These are phyloP conservation scores for Euwallacea fornicatus DNA, from an alignment of 1,140 invertebrate genomes.

Conservation along the genomic window DNA sequence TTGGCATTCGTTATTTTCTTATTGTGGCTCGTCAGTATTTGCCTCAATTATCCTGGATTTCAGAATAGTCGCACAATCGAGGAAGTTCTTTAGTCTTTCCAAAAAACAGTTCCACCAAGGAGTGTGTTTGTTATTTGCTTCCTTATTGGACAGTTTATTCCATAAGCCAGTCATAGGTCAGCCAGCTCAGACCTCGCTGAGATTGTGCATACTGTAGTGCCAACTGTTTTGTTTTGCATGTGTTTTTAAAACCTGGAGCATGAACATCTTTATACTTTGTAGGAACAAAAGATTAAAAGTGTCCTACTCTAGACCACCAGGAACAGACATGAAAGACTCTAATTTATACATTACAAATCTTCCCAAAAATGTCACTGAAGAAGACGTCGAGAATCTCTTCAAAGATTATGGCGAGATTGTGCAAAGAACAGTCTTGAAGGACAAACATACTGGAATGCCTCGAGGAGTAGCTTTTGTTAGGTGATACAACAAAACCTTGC, in stretches of 20 bases:
- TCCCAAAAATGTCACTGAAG: constrained; percentile 80
- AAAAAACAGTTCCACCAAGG: too few species aligned
- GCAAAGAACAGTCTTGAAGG: constrained; percentile 85
- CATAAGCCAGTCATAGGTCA: too few species aligned
- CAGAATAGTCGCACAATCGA: too few species aligned
- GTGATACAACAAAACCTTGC: constrained; percentile 55
- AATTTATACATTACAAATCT: constrained; percentile 94
- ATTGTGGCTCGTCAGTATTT: too few species aligned
- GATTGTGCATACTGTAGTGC: background rate
- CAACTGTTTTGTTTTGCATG: background rate
- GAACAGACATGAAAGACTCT: constrained; percentile 91
- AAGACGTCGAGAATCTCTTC: constrained; percentile 82
- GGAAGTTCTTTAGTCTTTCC: too few species aligned
- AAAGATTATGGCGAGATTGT: constrained; percentile 85
- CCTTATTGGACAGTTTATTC: too few species aligned
- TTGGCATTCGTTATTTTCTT: too few species aligned
- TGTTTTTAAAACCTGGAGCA: background rate
- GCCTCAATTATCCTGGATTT: too few species aligned
- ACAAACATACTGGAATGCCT: constrained; percentile 83
- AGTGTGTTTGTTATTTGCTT: too few species aligned
- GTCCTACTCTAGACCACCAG: constrained; percentile 86
- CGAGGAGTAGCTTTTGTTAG: constrained; percentile 91
- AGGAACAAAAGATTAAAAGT: constrained; percentile 67
- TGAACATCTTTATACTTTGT: constrained; percentile 6
- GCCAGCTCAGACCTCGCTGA: too few species aligned